Conservation (phyloP, 2,797 vertebrate genomes). For the Otolemur crassicaudatus region DNA sequence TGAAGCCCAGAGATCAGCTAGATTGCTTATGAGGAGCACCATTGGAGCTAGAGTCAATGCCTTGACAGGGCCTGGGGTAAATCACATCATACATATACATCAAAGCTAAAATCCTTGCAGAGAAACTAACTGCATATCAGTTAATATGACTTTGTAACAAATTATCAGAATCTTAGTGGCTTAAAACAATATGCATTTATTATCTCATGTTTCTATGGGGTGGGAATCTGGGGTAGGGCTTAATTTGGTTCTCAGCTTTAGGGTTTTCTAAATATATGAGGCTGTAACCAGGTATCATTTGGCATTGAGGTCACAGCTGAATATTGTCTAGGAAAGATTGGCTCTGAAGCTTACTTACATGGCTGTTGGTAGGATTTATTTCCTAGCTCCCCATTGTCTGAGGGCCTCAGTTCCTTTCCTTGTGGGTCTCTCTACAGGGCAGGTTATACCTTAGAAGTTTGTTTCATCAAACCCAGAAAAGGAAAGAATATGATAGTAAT, state of each 20-base stretch:
- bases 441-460: background rate
- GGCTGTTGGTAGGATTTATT: background rate
- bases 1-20: background rate
- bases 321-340: background rate
- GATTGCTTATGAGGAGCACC: background rate
- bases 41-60: background rate
- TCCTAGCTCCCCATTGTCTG: background rate
- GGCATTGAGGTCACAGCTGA: background rate
- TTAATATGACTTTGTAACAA: background rate
- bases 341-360: background rate
- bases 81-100: background rate
- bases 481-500: background rate
- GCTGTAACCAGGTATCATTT: background rate
- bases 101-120: background rate
- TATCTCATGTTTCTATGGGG: background rate
- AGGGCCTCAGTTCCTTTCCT: background rate
- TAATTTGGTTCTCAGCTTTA: background rate
- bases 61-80: background rate
- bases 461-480: background rate
- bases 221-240: background rate
- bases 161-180: too few relatives aligned
- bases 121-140: background rate
- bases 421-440: background rate
- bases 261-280: background rate
- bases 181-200: background rate